These are phyloP conservation scores for Pristionchus arcanus DNA, from an alignment of 2,888 invertebrate species.

Conservation along the genomic window DNA sequence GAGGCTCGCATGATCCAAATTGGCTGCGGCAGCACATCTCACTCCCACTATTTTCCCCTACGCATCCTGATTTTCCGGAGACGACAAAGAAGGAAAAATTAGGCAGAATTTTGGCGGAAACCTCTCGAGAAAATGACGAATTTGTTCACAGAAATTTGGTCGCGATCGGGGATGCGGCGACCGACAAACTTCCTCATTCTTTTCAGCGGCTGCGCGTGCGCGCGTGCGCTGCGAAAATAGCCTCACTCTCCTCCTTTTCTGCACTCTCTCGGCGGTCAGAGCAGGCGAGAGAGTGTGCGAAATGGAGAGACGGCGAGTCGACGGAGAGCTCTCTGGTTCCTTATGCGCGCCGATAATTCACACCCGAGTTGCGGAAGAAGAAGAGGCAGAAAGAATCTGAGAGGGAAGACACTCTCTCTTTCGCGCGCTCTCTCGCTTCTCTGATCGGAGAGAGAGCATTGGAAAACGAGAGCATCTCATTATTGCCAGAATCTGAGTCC, in stretches of 20 bases:
- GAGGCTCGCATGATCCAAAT: background rate
- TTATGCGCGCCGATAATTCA: conserved; percentile 18
- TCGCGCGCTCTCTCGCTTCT: no score
- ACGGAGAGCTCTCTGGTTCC: background rate
- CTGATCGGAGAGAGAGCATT: no score
- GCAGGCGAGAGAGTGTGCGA: background rate
- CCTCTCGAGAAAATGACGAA: conserved; percentile 5
- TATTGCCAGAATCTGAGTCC: no score
- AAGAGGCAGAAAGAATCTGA: background rate
- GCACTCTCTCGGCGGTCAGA: background rate
- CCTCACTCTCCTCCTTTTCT: background rate
- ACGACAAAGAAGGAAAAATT: background rate
- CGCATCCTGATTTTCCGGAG: background rate
- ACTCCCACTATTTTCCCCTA: background rate
- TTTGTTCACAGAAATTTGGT: background rate
- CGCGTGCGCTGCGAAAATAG: background rate
- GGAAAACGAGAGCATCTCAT: no score
- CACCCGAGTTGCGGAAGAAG: background rate
- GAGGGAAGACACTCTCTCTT: no score
- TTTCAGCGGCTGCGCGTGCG: background rate
- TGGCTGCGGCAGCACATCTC: background rate
- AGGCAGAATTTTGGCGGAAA: background rate
- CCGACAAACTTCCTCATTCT: background rate
- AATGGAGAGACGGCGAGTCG: background rate
- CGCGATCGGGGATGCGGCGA: background rate